These are phyloP conservation scores for Caenorhabditis drosophilae DNA, from an alignment of 2,888 invertebrate species.

Conservation along the genomic window DNA sequence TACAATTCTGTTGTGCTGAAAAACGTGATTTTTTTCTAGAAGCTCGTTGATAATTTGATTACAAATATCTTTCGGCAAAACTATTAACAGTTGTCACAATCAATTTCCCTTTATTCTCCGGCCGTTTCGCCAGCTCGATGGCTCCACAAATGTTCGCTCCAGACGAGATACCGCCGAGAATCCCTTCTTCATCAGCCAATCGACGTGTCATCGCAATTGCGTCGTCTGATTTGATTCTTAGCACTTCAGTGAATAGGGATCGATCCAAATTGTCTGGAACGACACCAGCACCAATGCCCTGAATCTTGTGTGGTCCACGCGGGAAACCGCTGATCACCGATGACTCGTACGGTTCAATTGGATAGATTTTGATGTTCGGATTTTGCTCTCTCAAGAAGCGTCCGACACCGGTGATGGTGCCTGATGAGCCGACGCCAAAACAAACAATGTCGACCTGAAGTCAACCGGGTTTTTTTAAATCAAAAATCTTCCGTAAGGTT, in stretches of 20 bases:
- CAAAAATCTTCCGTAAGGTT: no score
- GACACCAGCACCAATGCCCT: constrained; percentile 55
- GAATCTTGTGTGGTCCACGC: constrained; percentile 46
- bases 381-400: constrained; percentile 43
- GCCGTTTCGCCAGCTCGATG: constrained; percentile 41
- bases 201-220: constrained; percentile 48
- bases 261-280: constrained; percentile 43
- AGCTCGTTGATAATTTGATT: constrained; percentile 3
- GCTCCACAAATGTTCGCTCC: constrained; percentile 56
- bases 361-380: constrained; percentile 33
- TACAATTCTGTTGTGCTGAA: constrained; percentile 2
- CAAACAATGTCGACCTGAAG: constrained; percentile 64
- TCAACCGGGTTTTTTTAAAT: no score
- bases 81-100: constrained; percentile 54
- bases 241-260: constrained; percentile 22
- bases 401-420: constrained; percentile 55
- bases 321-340: constrained; percentile 49
- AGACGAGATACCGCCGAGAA: constrained; percentile 50
- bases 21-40: background rate
- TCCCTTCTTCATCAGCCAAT: constrained; percentile 47
- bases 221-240: constrained; percentile 42
- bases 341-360: constrained; percentile 51
- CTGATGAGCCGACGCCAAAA: constrained; percentile 64
- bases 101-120: constrained; percentile 51
- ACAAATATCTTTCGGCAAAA: constrained; percentile 54